These are phyloP conservation scores for Arge pagana DNA, from an alignment of 2,888 invertebrate genomes.

Conservation along the genomic window DNA sequence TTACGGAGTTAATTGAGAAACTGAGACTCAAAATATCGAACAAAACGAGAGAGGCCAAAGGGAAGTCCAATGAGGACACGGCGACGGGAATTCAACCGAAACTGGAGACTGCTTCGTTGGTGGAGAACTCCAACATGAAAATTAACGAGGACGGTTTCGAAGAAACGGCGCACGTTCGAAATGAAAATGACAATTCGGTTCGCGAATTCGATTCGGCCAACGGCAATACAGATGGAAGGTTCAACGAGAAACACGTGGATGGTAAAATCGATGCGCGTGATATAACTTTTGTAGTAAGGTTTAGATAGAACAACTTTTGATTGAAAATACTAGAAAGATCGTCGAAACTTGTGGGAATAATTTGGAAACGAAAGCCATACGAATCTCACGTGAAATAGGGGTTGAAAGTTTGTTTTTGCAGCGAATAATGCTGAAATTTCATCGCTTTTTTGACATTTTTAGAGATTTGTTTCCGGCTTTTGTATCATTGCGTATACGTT, in stretches of 20 bases:
- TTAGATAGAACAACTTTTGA: no score
- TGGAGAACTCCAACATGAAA: slow-evolving; percentile 33
- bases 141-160: slow-evolving; percentile 28
- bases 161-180: background rate
- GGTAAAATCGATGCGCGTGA: slow-evolving; percentile 10
- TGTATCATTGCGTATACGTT: no score
- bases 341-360: no score
- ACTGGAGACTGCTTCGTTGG: slow-evolving; percentile 29
- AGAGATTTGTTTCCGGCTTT: slow-evolving; percentile 21
- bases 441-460: background rate
- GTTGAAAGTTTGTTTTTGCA: no score
- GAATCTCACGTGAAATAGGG: no score
- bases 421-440: no score
- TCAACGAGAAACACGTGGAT: slow-evolving; percentile 5
- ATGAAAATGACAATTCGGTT: slow-evolving; percentile 10
- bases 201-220: background rate
- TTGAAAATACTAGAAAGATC: no score
- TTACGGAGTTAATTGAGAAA: slow-evolving; percentile 23
- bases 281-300: no score
- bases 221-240: background rate
- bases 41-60: slow-evolving; percentile 18
- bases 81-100: slow-evolving; percentile 27
- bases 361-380: no score
- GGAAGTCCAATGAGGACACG: slow-evolving; percentile 27
- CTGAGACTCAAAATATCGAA: slow-evolving; percentile 24